phyloP scores from a whole-genome alignment of 2,797 vertebrate genomes.

The Paedocypris micromegethes region DNA sequence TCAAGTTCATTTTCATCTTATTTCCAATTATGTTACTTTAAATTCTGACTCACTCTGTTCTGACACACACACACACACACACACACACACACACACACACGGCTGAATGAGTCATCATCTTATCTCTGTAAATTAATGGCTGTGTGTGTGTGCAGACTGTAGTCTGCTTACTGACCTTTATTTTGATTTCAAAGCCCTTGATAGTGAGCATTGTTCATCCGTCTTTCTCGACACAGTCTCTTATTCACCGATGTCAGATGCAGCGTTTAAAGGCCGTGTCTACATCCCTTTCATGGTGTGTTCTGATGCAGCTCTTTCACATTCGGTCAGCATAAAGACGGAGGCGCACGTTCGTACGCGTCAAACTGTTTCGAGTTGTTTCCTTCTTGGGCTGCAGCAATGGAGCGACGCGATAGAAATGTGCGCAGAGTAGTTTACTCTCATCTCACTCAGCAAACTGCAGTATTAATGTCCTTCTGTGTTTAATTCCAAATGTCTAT shows the following conservation, averaged over 20 bases:
- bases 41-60: background rate
- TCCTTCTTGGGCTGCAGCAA: too few species aligned
- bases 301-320: too few species aligned
- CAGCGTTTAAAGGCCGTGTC: conserved; percentile 11
- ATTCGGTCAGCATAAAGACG: too few species aligned
- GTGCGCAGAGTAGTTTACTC: too few species aligned
- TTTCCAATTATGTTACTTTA: too few species aligned
- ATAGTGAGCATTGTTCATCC: conserved; percentile 5
- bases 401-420: too few species aligned
- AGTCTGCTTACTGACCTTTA: conserved; percentile 27
- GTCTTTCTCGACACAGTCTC: background rate
- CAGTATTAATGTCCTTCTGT: too few species aligned
- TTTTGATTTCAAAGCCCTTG: conserved; percentile 16
- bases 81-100: conserved; percentile 1
- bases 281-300: background rate
- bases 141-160: background rate
- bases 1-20: too few species aligned
- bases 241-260: conserved; percentile 11
- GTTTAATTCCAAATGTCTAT: too few species aligned
- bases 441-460: too few species aligned
- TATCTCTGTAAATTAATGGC: conserved; percentile 19
- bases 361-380: too few species aligned
- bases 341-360: too few species aligned
- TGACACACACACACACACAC: background rate
- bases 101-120: conserved; percentile 21